Conservation (phyloP, 2,113 vertebrate species). For the Corythaixoides concolor region DNA sequence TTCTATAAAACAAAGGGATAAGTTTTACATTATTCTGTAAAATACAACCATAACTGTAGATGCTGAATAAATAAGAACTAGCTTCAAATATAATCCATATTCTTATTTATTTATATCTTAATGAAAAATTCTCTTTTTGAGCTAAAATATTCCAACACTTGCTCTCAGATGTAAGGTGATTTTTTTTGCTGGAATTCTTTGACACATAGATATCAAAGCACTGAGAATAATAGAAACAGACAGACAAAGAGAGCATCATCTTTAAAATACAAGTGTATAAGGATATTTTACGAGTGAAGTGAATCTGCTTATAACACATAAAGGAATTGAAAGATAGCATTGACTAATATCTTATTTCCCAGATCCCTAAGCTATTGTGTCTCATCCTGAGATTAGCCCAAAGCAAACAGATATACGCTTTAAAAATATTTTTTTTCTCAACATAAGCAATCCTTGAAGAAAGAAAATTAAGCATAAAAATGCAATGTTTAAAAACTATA, state of each 20-base stretch:
- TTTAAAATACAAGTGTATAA: background rate
- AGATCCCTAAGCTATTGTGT: background rate
- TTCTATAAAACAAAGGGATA: background rate
- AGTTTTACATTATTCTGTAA: background rate
- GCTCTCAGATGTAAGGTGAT: background rate
- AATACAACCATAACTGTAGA: background rate
- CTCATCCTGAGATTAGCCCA: background rate
- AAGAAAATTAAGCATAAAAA: background rate
- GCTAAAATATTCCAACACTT: background rate
- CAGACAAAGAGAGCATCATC: background rate
- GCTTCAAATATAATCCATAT: conserved; percentile 9
- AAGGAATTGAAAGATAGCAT: conserved; percentile 2
- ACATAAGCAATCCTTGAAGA: background rate
- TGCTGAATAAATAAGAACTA: background rate
- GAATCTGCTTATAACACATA: background rate
- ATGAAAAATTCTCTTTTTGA: background rate
- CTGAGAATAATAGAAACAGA: background rate
- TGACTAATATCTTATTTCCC: background rate
- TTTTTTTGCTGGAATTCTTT: background rate
- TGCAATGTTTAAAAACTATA: background rate
- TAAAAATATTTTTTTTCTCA: background rate
- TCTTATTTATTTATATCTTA: background rate
- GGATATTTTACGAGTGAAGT: background rate
- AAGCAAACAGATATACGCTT: background rate
- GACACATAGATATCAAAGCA: background rate